Conservation (phyloP, 2,888 invertebrate genomes). For the Acronicta alni region DNA sequence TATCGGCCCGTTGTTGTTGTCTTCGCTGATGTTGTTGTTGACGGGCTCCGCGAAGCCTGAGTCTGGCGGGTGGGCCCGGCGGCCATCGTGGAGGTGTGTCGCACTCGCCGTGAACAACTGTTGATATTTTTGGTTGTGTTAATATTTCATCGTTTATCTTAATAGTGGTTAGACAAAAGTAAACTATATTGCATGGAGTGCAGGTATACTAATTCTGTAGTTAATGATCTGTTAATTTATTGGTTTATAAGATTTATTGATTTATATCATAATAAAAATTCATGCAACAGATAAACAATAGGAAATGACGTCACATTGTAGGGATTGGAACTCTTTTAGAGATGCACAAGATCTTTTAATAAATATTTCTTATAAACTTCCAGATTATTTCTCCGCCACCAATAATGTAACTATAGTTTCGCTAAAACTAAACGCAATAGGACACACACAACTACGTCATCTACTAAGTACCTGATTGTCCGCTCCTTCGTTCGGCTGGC, state of each 20-base stretch:
- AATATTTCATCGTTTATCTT: not conserved
- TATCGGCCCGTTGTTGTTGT: conserved; percentile 89
- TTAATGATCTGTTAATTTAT: conserved; percentile 20
- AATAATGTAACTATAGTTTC: conserved; percentile 18
- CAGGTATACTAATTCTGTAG: conserved; percentile 18
- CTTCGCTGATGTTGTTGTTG: conserved; percentile 85
- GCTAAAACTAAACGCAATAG: conserved; percentile 28
- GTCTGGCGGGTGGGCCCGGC: conserved; percentile 80
- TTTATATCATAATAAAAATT: conserved; percentile 6
- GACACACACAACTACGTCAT: conserved; percentile 56
- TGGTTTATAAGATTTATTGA: conserved; percentile 1
- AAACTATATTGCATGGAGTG: conserved; percentile 15
- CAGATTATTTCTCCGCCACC: conserved; percentile 27
- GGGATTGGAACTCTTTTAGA: not conserved
- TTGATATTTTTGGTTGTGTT: conserved; percentile 11
- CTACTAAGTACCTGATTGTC: conserved; percentile 83
- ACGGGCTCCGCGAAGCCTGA: conserved; percentile 83
- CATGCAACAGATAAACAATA: conserved; percentile 30
- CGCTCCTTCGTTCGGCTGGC: conserved; percentile 86
- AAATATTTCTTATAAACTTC: no score
- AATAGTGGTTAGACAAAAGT: not conserved
- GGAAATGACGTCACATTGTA: not conserved
- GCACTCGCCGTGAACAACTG: conserved; percentile 84
- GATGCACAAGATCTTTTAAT: no score
- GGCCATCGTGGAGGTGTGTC: conserved; percentile 79